These are phyloP conservation scores for Paraescarpia echinospica DNA, from an alignment of 1,140 invertebrate genomes.

Conservation along the genomic window DNA sequence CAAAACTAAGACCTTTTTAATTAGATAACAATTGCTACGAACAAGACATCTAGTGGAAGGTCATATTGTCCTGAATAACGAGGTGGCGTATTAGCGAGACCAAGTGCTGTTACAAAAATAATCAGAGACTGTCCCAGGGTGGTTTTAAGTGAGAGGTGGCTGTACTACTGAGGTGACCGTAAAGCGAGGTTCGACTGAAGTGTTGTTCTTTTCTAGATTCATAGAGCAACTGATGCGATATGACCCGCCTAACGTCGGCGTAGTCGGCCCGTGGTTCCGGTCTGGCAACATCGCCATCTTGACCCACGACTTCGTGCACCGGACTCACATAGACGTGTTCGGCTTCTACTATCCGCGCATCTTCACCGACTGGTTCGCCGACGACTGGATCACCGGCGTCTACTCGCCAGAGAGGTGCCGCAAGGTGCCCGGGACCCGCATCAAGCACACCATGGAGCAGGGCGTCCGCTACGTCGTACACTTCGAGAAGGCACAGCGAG, in stretches of 20 bases:
- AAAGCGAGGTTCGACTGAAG: neutral
- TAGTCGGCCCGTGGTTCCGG: constrained; percentile 31
- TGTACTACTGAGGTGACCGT: too few relatives aligned
- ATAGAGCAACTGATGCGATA: constrained; percentile 28
- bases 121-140: too few relatives aligned
- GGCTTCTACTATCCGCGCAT: constrained; percentile 32
- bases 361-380: constrained; percentile 34
- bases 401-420: constrained; percentile 29
- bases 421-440: constrained; percentile 28
- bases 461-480: constrained; percentile 28
- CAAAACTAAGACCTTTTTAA: neutral
- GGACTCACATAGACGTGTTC: constrained; percentile 33
- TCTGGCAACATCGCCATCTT: constrained; percentile 29
- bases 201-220: neutral
- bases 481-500: constrained; percentile 29
- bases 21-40: neutral
- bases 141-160: too few relatives aligned
- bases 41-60: neutral
- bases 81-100: too few relatives aligned
- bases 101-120: too few relatives aligned
- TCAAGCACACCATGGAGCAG: constrained; percentile 31
- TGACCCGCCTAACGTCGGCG: constrained; percentile 29
- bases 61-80: too few relatives aligned
- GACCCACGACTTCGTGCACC: constrained; percentile 32
- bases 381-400: constrained; percentile 32